Percentiles rank a stretch among this genome's conserved stretches.
These are phyloP conservation scores for Prunella fulvescens DNA, from an alignment of 2,113 vertebrate genomes.

Conservation along the genomic window DNA sequence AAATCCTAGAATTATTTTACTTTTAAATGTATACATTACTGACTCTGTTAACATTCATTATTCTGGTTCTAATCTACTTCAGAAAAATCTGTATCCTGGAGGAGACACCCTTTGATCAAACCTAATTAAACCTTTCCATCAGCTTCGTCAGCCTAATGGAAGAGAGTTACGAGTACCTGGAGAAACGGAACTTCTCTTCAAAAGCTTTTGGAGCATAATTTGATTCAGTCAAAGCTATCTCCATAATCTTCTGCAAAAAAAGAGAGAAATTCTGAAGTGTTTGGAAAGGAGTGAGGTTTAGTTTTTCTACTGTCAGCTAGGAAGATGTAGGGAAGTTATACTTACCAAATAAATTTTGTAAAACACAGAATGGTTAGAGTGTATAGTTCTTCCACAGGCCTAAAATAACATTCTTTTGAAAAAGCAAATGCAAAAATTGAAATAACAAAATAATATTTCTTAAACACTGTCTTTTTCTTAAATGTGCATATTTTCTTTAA, in stretches of 20 bases:
- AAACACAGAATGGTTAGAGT: neutral
- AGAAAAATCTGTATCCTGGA: neutral
- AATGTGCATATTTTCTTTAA: neutral
- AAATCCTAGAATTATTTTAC: neutral
- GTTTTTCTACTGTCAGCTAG: neutral
- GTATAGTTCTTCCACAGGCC: neutral
- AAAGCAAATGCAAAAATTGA: neutral
- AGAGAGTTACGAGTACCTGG: neutral
- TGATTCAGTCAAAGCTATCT: slow-evolving; percentile 13
- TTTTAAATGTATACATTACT: neutral
- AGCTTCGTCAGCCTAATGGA: neutral
- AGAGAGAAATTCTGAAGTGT: neutral
- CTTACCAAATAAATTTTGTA: neutral
- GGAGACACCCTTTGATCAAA: slow-evolving; percentile 6
- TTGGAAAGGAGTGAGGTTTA: neutral
- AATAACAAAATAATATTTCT: neutral
- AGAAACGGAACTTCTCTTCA: slow-evolving; percentile 46
- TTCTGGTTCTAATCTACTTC: neutral
- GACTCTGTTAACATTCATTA: neutral
- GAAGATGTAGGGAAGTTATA: neutral
- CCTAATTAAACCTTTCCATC: neutral
- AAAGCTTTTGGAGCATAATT: slow-evolving; percentile 41
- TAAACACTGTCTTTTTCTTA: neutral
- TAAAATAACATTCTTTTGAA: neutral
- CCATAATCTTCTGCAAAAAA: slow-evolving; percentile 27